A percentile compares a stretch with the other conserved stretches of the same genome.
Evolutionary conservation across 2,797 vertebrate species (phyloP).

Genomic region (Buphagus erythrorhynchus): DNA sequence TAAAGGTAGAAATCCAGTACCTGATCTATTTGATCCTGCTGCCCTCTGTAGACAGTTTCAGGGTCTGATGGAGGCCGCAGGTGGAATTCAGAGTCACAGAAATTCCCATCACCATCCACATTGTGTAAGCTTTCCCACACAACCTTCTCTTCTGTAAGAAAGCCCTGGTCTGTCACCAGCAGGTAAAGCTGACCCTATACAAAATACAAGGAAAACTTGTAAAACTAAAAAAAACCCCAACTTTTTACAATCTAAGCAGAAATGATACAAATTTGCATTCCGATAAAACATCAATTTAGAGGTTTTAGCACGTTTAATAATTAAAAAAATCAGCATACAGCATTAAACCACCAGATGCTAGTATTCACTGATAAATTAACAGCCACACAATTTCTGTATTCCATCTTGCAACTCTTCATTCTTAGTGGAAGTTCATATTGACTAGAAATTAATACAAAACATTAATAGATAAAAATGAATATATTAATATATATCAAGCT

Average conservation of each 20-base stretch:
- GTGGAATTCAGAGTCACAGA: conserved; percentile 95
- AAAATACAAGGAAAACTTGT: conserved; percentile 20
- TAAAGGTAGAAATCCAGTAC: conserved; percentile 71
- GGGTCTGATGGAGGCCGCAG: conserved; percentile 95
- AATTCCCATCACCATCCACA: conserved; percentile 96
- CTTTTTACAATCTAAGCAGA: background rate
- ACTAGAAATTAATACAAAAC: background rate
- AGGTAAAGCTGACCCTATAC: conserved; percentile 93
- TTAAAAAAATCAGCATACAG: background rate
- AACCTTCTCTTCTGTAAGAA: conserved; percentile 97
- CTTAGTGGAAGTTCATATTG: background rate
- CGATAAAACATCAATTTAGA: background rate
- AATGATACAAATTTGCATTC: background rate
- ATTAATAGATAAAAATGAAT: background rate
- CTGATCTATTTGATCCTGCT: conserved; percentile 99
- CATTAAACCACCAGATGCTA: background rate
- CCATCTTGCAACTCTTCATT: background rate
- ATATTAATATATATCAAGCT: background rate
- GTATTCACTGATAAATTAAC: background rate
- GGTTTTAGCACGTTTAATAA: background rate
- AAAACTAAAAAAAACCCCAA: background rate
- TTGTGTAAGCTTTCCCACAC: conserved; percentile 99
- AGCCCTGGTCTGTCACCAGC: conserved; percentile 97
- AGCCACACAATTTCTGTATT: background rate
- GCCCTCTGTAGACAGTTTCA: conserved; percentile 93